Base-by-base conservation (phyloP, 2,113 vertebrate species). In the Fregata magnificens region DNA sequence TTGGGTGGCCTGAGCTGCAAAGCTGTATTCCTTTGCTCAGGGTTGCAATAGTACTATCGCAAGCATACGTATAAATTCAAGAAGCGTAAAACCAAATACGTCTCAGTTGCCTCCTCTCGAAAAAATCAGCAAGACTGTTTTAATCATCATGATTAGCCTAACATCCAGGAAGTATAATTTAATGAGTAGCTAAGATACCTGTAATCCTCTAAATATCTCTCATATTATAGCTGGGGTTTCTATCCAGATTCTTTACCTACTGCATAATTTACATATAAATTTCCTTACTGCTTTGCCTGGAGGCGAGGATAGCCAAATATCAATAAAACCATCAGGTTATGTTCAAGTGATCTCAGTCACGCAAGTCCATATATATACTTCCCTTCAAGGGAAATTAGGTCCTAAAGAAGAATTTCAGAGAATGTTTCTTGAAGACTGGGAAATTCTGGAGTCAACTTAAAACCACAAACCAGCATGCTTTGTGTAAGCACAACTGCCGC, bases 201-300 rank as follows among this genome's bases (percentile, higher is more conserved):
- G 0, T 78, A 90, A 83, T 83, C 62, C 50, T 83, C 16, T 70
- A 4, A 52, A 21, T 69, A 32, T 63, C 47, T 78, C 34, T 82
- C 7, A 11, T 66, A 22, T 31, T 90, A 40, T n/a, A 91, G 12
- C 32, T 91, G 73, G 25, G 69, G 29, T 79, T 95, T 89, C 73
- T 70, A 4, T 14, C 21, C 24, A 20, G 21, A 36, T 84, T 93
- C 62, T 84, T 93, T 63, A n/a, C 56, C 8, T 59, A 14, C 44
- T 82, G 40, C 91, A 80, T 92, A 94, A 93, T 84, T 93, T 77
- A 50, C 17, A 18, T 83, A 20, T 22, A 72, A 26, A 50, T 83
- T 86, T 88, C 24, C 11, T 50, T 24, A 13, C 40, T 49, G 20
- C 79, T 93, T 88, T 66, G 29, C 86, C 67, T 82, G 45, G 16